Percentiles rank a stretch among this genome's conserved stretches.
Conservation (phyloP, 2,797 vertebrate species). For the Microcaecilia unicolor region DNA sequence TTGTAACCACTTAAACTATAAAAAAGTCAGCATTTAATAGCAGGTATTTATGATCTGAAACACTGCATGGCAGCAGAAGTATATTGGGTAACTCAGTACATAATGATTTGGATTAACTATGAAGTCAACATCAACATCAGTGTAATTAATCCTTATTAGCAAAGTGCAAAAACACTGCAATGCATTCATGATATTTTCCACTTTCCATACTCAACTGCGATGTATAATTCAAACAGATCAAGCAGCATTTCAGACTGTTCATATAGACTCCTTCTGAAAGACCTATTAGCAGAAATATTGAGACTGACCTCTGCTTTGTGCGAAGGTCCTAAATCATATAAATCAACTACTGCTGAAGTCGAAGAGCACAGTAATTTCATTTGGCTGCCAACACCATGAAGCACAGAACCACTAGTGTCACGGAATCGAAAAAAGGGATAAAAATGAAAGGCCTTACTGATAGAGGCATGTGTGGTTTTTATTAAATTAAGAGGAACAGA, state of each 20-base stretch:
- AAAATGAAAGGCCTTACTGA: slow-evolving; percentile 56
- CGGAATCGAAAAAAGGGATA: slow-evolving; percentile 55
- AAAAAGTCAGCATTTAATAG: too few relatives aligned
- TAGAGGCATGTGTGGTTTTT: slow-evolving; percentile 56
- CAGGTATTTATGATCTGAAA: too few relatives aligned
- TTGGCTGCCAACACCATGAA: slow-evolving; percentile 49
- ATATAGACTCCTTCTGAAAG: slow-evolving; percentile 24
- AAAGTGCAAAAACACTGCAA: too few relatives aligned
- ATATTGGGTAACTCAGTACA: too few relatives aligned
- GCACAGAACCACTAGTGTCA: slow-evolving; percentile 54
- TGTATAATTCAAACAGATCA: slow-evolving; percentile 10
- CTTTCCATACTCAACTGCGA: not conserved
- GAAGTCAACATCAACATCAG: too few relatives aligned
- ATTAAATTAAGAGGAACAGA: slow-evolving; percentile 60
- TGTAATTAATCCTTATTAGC: too few relatives aligned
- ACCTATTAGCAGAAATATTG: slow-evolving; percentile 47
- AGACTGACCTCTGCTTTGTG: slow-evolving; percentile 50
- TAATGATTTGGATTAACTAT: too few relatives aligned
- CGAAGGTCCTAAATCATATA: slow-evolving; percentile 52
- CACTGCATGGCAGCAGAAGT: too few relatives aligned
- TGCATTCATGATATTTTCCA: too few relatives aligned
- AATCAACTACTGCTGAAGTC: slow-evolving; percentile 56
- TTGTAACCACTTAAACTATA: too few relatives aligned
- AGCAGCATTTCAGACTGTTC: slow-evolving; percentile 9
- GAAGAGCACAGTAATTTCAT: slow-evolving; percentile 55